Evolutionary conservation across 2,888 invertebrate species (phyloP).

Genomic region (Girardia tigrina): DNA sequence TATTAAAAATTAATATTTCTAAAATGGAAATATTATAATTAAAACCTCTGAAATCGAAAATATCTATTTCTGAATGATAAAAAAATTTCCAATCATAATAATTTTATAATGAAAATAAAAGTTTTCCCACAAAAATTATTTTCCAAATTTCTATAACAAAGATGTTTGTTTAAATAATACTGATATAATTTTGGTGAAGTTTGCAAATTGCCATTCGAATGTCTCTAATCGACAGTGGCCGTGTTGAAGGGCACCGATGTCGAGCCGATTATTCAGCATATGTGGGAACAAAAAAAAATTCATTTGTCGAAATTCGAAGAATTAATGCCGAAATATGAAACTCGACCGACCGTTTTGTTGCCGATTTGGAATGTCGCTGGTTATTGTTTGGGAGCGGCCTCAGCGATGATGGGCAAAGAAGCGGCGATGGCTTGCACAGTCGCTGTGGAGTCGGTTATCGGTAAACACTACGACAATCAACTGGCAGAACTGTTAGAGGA

Average conservation of each 20-base stretch:
- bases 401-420: constrained; percentile 80
- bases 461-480: constrained; percentile 93
- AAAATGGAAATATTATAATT: too few species aligned
- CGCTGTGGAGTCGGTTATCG: constrained; percentile 91
- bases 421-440: constrained; percentile 99
- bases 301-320: constrained; percentile 79
- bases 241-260: constrained; percentile 58
- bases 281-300: constrained; percentile 94
- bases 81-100: too few species aligned
- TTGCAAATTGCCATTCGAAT: too few species aligned
- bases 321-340: constrained; percentile 70
- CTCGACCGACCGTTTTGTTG: constrained; percentile 71
- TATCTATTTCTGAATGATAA: too few species aligned
- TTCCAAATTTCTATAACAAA: too few species aligned
- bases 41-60: too few species aligned
- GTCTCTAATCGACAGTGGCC: too few species aligned
- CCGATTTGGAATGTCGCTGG: constrained; percentile 91
- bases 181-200: too few species aligned
- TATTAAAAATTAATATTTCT: too few species aligned
- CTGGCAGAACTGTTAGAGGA: constrained; percentile 64
- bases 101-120: too few species aligned
- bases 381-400: constrained; percentile 63
- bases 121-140: too few species aligned
- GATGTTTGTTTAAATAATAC: too few species aligned
- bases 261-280: constrained; percentile 57